Evolutionary conservation across 2,797 vertebrate species (phyloP), one percentile per base, ranked within the genome.

Genomic region (Dicrostonyx torquatus): DNA sequence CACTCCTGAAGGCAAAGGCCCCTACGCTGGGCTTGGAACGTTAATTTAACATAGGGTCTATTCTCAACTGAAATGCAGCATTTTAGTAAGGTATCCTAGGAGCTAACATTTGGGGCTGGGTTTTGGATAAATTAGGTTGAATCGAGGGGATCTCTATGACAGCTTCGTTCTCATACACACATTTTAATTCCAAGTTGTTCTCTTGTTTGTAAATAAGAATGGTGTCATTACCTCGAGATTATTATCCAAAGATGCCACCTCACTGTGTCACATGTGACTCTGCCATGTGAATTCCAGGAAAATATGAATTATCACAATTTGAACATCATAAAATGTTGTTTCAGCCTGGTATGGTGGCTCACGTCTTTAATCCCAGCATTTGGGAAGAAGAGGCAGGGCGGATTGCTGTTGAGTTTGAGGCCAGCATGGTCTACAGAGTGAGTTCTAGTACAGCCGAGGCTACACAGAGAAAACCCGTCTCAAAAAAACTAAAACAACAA

Each of bases 81-180:
- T 82, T 90, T 86, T 75, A 82, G 73, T 80, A 78, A 82, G 73
- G 83, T 45, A 92, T 11, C 55, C 40, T 83, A 94, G 73, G 20
- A 93, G 53, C 14, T 93, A n/a, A 94, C 80, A 86, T 79, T 94
- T 70, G 48, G 10, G 29, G 31, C 4, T 75, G 62, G 29, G 37
- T n/a, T 77, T 87, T 91, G 87, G 93, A 94, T 90, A 90, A 88
- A 53, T 66, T 79, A 72, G 4, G 82, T 17, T 82, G 40, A 94
- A 77, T 82, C 12, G 62, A 92, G 40, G 17, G 60, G 80, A 37
- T 94, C 64, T 91, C 48, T 60, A 22, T 31, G 55, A 66, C 45
- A 88, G 26, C 26, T 78, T 85, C 40, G 43, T 76, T 91, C 55
- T 89, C 85, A 50, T 1, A 60, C 60, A 73, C 31, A 62, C 31